Evolutionary conservation across 2,797 vertebrate genomes (phyloP), one percentile per base, ranked within the genome.

Genomic region (Sorex maritimensis): DNA sequence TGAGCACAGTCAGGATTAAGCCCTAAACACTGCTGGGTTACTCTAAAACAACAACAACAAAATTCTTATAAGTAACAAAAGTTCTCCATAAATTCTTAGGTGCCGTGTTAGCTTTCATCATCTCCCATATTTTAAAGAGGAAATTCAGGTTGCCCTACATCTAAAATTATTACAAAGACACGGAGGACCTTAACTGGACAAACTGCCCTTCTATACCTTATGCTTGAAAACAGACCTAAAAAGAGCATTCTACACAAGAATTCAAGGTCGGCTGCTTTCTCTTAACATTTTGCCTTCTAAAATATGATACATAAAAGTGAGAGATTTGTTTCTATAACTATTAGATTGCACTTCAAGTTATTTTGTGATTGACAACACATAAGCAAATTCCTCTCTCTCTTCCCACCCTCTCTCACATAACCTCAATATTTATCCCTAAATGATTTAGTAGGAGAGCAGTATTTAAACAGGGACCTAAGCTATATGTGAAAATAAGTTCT

Each of bases 401-500:
- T 7, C 7, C 41, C 41, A 7, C 41, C 7, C 41, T 44, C 41
- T 44, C 41, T 61, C 5, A 17, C 58, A 61, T 61, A 61, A 23
- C 21, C 58, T 61, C 58, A 61, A 61, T 21, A 78, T 19, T 90
- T 30, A 85, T 58, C 26, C 21, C 23, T 28, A 77, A 86, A 73
- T 83, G 21, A 94, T 84, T 67, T 67, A 26, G 21, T 9, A 89
- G 34, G 30, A 83, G n/a, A 91, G 24, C 94, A 94, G 77, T 28
- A 86, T 41, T 24, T 67, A 44, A 93, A 71, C 9, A 84, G 61
- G 26, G 9, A 80, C 71, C 72, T 61, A 24, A 13, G 26, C 82
- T 86, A 69, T 77, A 10, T 91, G 46, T 86, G 38, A 80, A 78
- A 93, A 84, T 23, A 74, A 17, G 65, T 95, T 93, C 73, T 95